Evolutionary conservation across 1,140 invertebrate genomes (phyloP).

Genomic region (Drosophila ercepeae): DNA sequence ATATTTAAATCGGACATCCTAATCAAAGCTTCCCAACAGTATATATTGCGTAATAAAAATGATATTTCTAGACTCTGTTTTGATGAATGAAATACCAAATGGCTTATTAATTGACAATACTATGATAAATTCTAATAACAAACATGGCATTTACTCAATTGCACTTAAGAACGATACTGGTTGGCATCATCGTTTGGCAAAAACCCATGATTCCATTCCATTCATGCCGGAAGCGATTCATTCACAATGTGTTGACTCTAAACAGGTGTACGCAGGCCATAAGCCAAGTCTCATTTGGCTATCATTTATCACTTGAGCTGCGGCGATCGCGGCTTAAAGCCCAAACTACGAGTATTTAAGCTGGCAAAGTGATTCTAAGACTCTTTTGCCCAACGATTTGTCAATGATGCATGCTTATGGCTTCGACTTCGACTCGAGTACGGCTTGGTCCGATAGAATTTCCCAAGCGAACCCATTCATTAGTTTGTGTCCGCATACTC

Average conservation of each 20-base stretch:
- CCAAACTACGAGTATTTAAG: conserved; percentile 47
- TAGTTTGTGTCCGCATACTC: conserved; percentile 50
- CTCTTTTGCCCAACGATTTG: conserved; percentile 67
- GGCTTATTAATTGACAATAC: neutral
- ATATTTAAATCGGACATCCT: neutral
- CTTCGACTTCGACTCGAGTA: neutral
- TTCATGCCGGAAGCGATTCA: conserved; percentile 70
- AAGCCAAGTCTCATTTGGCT: conserved; percentile 69
- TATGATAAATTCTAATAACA: neutral
- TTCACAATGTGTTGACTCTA: conserved; percentile 66
- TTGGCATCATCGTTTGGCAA: conserved; percentile 22
- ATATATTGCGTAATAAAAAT: too few species aligned
- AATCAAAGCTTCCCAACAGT: too few species aligned
- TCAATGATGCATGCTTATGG: conserved; percentile 64
- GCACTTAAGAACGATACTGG: conserved; percentile 37
- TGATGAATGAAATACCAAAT: neutral
- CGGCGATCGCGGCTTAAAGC: conserved; percentile 38
- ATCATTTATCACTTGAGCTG: conserved; percentile 62
- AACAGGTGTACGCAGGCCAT: conserved; percentile 70
- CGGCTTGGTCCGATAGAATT: conserved; percentile 35
- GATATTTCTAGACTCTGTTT: too few species aligned
- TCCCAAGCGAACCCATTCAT: conserved; percentile 60
- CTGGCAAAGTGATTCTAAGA: conserved; percentile 38
- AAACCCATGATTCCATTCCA: conserved; percentile 25
- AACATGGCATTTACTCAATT: conserved; percentile 18